Conservation (phyloP, 2,113 vertebrate genomes). For the Heloderma charlesbogerti region DNA sequence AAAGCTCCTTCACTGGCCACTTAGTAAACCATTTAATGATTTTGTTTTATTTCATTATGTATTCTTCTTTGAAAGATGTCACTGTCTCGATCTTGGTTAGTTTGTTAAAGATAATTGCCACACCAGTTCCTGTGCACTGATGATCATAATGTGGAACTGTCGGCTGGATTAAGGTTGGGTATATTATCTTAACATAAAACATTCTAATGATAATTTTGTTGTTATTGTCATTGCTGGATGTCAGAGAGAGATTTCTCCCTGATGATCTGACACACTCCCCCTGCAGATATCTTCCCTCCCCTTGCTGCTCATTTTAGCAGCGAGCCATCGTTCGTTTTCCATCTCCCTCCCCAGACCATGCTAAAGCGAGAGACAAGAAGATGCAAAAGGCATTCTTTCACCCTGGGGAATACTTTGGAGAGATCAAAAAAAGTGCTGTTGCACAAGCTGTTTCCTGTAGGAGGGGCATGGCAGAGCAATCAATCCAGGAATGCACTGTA, state of each 20-base stretch:
- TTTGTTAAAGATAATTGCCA: constrained; percentile 68
- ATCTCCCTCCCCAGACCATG: background rate
- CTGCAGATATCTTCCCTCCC: constrained; percentile 34
- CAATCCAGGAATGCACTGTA: constrained; percentile 92
- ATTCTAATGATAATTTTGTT: constrained; percentile 5
- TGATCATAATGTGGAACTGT: constrained; percentile 20
- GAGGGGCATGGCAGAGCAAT: constrained; percentile 85
- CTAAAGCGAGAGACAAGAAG: constrained; percentile 62
- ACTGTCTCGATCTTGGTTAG: constrained; percentile 58
- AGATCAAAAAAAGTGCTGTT: constrained; percentile 77
- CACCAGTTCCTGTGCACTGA: constrained; percentile 35
- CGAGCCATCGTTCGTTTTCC: constrained; percentile 55
- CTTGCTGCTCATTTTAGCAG: constrained; percentile 55
- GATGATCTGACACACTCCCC: constrained; percentile 24
- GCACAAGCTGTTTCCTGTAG: constrained; percentile 82
- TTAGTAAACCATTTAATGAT: constrained; percentile 61
- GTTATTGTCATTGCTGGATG: constrained; percentile 22
- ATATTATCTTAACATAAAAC: constrained; percentile 46
- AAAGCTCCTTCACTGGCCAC: constrained; percentile 61
- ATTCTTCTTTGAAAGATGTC: constrained; percentile 55
- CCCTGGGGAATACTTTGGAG: constrained; percentile 74
- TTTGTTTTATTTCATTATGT: constrained; percentile 65
- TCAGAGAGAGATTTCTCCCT: constrained; percentile 32
- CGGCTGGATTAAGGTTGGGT: constrained; percentile 38
- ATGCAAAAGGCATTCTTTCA: constrained; percentile 74